Base-by-base conservation (phyloP, 2,888 invertebrate species). In the Lasioglossum villosulum region DNA sequence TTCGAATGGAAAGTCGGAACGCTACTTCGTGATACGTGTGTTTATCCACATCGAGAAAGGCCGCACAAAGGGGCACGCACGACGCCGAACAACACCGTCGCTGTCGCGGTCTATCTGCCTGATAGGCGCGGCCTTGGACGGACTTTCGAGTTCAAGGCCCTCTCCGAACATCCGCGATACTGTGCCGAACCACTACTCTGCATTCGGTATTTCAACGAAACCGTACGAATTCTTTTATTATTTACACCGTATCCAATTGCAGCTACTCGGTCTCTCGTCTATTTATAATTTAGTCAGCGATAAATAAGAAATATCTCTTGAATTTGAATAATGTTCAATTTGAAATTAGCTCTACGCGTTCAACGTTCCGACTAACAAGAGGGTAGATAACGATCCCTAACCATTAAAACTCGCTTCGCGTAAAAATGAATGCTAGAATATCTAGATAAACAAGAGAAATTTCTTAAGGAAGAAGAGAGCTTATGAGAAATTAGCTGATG, bases 71-170 rank as follows among this genome's bases (percentile, higher is more conserved):
- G n/a, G 70, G 52, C 48, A 72, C 42, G 37, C 68, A 70, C 48
- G 6, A 4, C 30, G n/a, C 45, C 19, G 68, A 79, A 74, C 85
- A 72, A 76, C 68, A 66, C 39, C 34, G 73, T 37, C 39, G 30
- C 30, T 78, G 66, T 76, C 70, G 71, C 42, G 23, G 39, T 48
- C 70, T 77, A 76, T 77, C 79, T 56, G 78, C n/a, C 66, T 27
- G 56, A 72, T 79, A 59, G 66, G 68, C 68, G 52, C 56, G 83
- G 84, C 88, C 86, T 90, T 86, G 82, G 74, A 30, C 68, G 73
- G 30, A 56, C 80, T 77, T 73, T 63, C 75, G 86, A 90, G 89
- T 86, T 83, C 88, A 90, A 90, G 88, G 90, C 73, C 86, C 63
- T 34, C 48, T 52, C 42, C 78, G 75, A 72, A 75, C 52, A 23